These are phyloP conservation scores for Xestia c-nigrum DNA, from an alignment of 2,888 invertebrate species.

Conservation along the genomic window DNA sequence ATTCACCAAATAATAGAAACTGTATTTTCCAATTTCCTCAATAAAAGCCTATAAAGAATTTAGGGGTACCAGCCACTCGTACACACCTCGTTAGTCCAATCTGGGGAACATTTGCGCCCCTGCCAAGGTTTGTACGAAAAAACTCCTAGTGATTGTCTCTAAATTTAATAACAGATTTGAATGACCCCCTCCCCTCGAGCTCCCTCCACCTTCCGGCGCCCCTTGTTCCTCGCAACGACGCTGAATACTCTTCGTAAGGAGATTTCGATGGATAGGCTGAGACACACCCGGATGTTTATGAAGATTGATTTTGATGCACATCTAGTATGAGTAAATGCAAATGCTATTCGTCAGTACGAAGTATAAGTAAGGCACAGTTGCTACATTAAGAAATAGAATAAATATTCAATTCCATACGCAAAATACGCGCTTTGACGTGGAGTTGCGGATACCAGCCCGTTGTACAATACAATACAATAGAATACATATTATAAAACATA, in stretches of 20 bases:
- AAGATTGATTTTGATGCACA: background rate
- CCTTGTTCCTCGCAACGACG: slow-evolving; percentile 17
- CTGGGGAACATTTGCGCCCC: slow-evolving; percentile 64
- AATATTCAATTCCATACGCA: no score
- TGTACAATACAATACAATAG: no score
- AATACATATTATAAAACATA: no score
- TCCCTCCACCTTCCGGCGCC: background rate
- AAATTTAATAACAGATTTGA: slow-evolving; percentile 86
- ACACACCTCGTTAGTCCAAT: slow-evolving; percentile 65
- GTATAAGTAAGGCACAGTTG: background rate
- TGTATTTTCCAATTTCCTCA: slow-evolving; percentile 31
- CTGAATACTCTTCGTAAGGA: slow-evolving; percentile 54
- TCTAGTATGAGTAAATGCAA: background rate
- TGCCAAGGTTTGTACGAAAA: slow-evolving; percentile 62
- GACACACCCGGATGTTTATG: slow-evolving; percentile 31
- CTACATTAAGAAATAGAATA: background rate
- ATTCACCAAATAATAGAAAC: slow-evolving; percentile 12
- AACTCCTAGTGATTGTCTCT: slow-evolving; percentile 79
- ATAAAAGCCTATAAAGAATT: slow-evolving; percentile 30
- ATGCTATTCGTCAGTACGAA: background rate
- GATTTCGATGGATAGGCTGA: slow-evolving; percentile 48
- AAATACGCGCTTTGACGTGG: no score
- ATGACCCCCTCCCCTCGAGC: slow-evolving; percentile 72
- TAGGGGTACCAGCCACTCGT: slow-evolving; percentile 24
- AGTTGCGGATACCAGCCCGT: no score